These are phyloP conservation scores for Numenius arquata DNA, from an alignment of 2,113 vertebrate genomes.

Conservation along the genomic window DNA sequence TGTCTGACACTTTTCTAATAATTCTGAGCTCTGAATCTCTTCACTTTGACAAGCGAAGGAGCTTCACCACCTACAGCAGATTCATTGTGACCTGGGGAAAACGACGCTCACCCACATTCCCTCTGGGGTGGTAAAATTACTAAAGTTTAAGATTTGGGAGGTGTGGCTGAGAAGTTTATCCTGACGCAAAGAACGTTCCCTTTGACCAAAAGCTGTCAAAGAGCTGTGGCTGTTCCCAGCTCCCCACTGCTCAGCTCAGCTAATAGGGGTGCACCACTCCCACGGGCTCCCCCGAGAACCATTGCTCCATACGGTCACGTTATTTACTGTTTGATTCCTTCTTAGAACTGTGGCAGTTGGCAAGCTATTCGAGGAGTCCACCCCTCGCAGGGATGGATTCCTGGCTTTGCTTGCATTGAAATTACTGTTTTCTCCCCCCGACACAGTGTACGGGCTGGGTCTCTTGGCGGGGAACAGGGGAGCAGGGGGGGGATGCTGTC, in stretches of 20 bases:
- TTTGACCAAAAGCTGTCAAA: not conserved
- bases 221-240: not conserved
- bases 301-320: not conserved
- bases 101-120: not conserved
- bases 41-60: not conserved
- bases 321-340: not conserved
- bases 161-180: not conserved
- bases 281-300: not conserved
- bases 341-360: not conserved
- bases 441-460: not conserved
- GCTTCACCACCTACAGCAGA: not conserved
- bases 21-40: not conserved
- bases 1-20: conserved; percentile 1
- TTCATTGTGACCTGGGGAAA: not conserved
- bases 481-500: not conserved
- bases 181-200: not conserved
- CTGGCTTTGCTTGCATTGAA: not conserved
- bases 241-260: not conserved
- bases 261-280: not conserved
- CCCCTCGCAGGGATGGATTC: not conserved
- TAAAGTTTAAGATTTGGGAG: not conserved
- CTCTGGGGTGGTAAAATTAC: not conserved
- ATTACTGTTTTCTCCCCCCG: not conserved
- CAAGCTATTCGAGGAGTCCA: not conserved
- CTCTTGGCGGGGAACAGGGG: not conserved